phyloP scores from a whole-genome alignment of 1,140 invertebrate genomes.

The Formica selysi region DNA sequence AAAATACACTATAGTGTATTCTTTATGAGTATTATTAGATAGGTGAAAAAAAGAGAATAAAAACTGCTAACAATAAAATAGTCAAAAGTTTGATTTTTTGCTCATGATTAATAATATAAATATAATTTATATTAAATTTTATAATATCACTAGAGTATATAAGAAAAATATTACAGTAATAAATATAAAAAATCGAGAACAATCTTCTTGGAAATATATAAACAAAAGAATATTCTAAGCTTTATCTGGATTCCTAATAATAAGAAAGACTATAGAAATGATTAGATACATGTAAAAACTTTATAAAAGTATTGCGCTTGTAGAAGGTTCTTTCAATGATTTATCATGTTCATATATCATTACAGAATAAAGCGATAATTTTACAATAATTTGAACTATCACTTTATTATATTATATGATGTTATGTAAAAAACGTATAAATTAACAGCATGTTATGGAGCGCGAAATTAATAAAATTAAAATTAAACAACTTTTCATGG shows the following conservation, averaged over 20 bases:
- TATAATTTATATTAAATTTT: constrained; percentile 7
- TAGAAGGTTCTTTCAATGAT: constrained; percentile 18
- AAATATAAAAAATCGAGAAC: neutral
- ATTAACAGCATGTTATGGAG: neutral
- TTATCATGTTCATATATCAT: neutral
- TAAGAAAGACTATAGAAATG: neutral
- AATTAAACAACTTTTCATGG: neutral
- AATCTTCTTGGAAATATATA: neutral
- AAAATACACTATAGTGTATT: neutral
- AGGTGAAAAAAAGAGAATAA: neutral
- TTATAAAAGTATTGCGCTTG: neutral
- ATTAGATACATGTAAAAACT: neutral
- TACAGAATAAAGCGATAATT: neutral
- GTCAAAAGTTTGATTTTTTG: too few relatives aligned
- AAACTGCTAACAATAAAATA: neutral
- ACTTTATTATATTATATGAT: neutral
- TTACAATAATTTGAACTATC: neutral
- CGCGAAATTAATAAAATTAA: neutral
- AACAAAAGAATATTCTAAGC: neutral
- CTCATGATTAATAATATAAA: neutral
- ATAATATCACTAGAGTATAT: neutral
- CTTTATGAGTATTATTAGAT: neutral
- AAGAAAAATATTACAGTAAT: neutral
- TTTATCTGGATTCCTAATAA: too few relatives aligned
- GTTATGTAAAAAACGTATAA: neutral